Percentiles rank a stretch among this genome's conserved stretches.
These are phyloP conservation scores for Sclerurus mexicanus DNA, from an alignment of 2,113 vertebrate genomes.

Conservation along the genomic window DNA sequence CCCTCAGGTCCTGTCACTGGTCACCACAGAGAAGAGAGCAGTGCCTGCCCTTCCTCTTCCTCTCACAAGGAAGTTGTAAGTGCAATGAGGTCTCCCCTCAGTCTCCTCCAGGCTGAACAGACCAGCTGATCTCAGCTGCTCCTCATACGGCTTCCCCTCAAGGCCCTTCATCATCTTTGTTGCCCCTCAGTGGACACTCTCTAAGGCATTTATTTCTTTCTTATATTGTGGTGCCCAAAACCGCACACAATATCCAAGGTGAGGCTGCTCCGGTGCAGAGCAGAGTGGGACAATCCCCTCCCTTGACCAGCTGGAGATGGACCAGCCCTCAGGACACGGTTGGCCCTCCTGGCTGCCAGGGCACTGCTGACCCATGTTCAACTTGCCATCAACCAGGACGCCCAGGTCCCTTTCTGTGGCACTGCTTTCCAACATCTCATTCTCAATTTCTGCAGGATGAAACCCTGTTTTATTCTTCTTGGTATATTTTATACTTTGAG, in stretches of 20 bases:
- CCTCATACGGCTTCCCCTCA: neutral
- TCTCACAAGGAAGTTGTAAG: neutral
- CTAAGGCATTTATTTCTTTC: neutral
- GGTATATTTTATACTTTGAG: neutral
- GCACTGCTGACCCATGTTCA: neutral
- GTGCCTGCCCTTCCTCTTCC: neutral
- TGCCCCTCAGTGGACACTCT: neutral
- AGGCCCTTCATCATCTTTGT: neutral
- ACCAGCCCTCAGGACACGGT: neutral
- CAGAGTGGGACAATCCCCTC: neutral
- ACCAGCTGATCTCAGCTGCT: neutral
- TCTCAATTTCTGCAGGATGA: neutral
- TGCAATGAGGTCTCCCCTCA: neutral
- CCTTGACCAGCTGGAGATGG: neutral
- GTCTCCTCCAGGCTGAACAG: neutral
- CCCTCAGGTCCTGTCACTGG: neutral
- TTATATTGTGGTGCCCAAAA: neutral
- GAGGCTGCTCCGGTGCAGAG: neutral
- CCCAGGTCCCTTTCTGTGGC: neutral
- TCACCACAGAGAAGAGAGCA: neutral
- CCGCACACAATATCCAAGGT: neutral
- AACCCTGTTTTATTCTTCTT: neutral
- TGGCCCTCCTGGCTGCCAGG: neutral
- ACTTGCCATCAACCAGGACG: neutral
- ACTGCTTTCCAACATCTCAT: neutral